Conservation (phyloP, 1,140 invertebrate species). For the Tribolium castaneum region DNA sequence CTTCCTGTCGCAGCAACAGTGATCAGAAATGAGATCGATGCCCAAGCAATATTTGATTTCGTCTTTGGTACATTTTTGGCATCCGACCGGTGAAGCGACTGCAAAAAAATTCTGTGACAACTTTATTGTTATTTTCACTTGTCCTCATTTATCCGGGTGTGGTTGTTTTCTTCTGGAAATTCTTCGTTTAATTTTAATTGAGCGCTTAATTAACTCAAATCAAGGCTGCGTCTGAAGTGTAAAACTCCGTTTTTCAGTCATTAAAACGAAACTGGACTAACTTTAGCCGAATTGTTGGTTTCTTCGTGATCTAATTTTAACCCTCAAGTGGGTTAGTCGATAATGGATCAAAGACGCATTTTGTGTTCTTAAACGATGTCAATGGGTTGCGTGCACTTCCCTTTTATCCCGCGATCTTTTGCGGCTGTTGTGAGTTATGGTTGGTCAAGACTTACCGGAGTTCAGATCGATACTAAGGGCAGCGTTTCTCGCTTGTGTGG, state of each 20-base stretch:
- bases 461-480: constrained; percentile 62
- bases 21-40: constrained; percentile 73
- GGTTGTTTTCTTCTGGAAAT: neutral
- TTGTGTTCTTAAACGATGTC: neutral
- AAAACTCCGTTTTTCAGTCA: neutral
- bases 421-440: neutral
- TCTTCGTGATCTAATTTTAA: constrained; percentile 4
- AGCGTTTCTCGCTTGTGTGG: constrained; percentile 63
- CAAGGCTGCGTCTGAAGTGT: neutral
- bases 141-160: neutral
- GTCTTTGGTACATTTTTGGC: constrained; percentile 70
- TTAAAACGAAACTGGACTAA: neutral
- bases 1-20: constrained; percentile 77
- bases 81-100: constrained; percentile 70
- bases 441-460: constrained; percentile 59
- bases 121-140: too few relatives aligned
- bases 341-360: neutral
- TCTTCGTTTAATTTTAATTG: neutral
- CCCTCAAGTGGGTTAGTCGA: neutral
- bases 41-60: constrained; percentile 75
- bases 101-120: constrained; percentile 51
- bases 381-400: neutral
- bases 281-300: neutral
- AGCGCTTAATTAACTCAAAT: neutral
- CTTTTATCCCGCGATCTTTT: neutral